Evolutionary conservation across 2,797 vertebrate species (phyloP), one percentile per base, ranked within the genome.

Genomic region (Cossypha polioptera): DNA sequence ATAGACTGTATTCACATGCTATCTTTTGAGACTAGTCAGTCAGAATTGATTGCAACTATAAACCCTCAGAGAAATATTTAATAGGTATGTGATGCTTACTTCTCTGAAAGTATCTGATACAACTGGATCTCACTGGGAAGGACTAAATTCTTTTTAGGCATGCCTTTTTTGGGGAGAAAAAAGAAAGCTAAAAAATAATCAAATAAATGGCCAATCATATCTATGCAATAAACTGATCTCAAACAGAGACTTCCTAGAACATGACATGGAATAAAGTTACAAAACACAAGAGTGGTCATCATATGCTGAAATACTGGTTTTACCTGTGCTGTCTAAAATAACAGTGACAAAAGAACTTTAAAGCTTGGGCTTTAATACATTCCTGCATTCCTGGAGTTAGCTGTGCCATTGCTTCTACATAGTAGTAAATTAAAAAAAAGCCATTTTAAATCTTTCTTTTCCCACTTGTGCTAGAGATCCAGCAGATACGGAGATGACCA

Each of bases 401-500:
- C 29, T 78, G 45, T 50, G 26, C 28, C 24, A 33, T 18, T 66
- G 48, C 55, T 80, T 43, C 45, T 38, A 42, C 26, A 33, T 1
- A 8, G 19, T 5, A 72, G 9, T 53, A 58, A 72, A 42, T 36
- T 65, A 65, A 54, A 21, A 78, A 55, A 91, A 54, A 43, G 42
- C 4, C 15, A 65, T 50, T 84, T 61, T 19, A 91, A 42, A 47
- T 33, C 42, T 61, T 68, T 35, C 12, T 58, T 76, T 89, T 79
- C 25, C 81, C 25, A 40, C 40, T 73, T 73, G 21, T n/a, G 69
- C n/a, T 72, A 86, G 21, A 65, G n/a, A 47, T 89, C 54, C 54
- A 78, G 16, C 7, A 36, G 31, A 59, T 40, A 73, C 10, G 36
- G 18, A 58, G 54, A 51, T 0, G 0, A 15, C 1, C 2, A 35